Evolutionary conservation across 2,797 vertebrate species (phyloP).

Genomic region (Sternarchorhynchus goeldii): DNA sequence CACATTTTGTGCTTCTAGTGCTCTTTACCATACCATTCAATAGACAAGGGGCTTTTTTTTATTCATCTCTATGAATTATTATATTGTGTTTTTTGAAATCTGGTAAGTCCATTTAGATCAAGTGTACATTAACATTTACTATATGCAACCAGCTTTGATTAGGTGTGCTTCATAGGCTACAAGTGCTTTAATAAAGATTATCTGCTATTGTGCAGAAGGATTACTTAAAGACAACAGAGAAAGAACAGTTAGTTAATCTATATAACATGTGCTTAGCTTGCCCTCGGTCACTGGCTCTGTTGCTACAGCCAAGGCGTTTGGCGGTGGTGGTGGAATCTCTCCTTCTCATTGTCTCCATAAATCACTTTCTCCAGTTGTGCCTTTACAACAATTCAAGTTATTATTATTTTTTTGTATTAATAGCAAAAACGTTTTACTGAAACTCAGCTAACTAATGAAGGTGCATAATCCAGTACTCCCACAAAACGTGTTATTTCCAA

Average conservation of each 20-base stretch:
- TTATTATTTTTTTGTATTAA: too few species aligned
- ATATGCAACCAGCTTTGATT: background rate
- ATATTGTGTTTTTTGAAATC: background rate
- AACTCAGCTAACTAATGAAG: too few species aligned
- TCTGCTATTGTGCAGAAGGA: slow-evolving; percentile 19
- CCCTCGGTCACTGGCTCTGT: background rate
- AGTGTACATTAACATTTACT: background rate
- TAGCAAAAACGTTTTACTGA: background rate
- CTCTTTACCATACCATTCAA: background rate
- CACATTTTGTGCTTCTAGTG: background rate
- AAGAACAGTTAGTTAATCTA: slow-evolving; percentile 33
- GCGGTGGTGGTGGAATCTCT: slow-evolving; percentile 8
- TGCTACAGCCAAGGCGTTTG: slow-evolving; percentile 31
- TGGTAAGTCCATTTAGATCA: background rate
- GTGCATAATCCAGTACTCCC: too few species aligned
- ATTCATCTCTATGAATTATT: background rate
- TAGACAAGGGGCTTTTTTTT: background rate
- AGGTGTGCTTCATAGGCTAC: slow-evolving; percentile 3
- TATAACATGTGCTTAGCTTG: slow-evolving; percentile 33
- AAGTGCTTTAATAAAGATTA: slow-evolving; percentile 7
- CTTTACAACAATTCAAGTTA: background rate
- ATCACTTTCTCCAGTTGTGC: background rate
- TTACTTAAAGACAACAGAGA: background rate
- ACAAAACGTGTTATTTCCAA: background rate
- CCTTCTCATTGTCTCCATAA: slow-evolving; percentile 10